Base-by-base conservation (phyloP, 2,113 vertebrate species). In the Polypterus bichir region DNA sequence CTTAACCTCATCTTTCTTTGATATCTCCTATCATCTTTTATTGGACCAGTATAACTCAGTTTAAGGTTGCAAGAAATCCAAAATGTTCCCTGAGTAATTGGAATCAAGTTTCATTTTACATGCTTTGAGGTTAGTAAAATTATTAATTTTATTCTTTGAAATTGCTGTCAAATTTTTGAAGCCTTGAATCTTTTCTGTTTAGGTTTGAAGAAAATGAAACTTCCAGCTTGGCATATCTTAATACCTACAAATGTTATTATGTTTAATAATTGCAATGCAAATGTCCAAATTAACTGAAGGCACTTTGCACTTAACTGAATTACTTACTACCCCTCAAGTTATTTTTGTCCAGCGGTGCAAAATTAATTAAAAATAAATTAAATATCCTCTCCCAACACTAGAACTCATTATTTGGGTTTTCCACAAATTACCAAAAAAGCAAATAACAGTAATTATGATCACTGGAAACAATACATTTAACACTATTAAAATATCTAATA, bases 341-440 rank as follows among this genome's bases (percentile, higher is more conserved):
- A 72, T 73, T 77, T 76, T 75, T 73, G 70, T 67, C 66, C 76
- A 69, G 74, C 81, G 81, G 62, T 66, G 73, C 73, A 79, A 71
- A 27, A 78, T 81, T 83, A 80, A 85, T 83, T 84, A 81, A 74
- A 68, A 75, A 27, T 27, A 27, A 79, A 80, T 83, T 80, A 79
- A 83, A 81, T 79, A 83, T 83, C 62, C 68, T 70, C 67, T 71
- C 72, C 73, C 79, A 74, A 76, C 61, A 72, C 76, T 69, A 77
- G 69, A 71, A 77, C 76, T 81, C 78, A 3, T 44, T 58, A 76
- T 80, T 82, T 79, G 76, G 74, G 74, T 78, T 80, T 77, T 61
- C 67, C 69, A 77, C 81, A 81, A 74, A 75, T 83, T 75, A 79
- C 54, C 65, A 52, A 52, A 52, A 52, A 52, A 51, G 72, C 60